Percentiles rank a stretch among this genome's conserved stretches.
These are phyloP conservation scores for Orthonychiurus folsomi DNA, from an alignment of 2,888 invertebrate species.

Conservation along the genomic window DNA sequence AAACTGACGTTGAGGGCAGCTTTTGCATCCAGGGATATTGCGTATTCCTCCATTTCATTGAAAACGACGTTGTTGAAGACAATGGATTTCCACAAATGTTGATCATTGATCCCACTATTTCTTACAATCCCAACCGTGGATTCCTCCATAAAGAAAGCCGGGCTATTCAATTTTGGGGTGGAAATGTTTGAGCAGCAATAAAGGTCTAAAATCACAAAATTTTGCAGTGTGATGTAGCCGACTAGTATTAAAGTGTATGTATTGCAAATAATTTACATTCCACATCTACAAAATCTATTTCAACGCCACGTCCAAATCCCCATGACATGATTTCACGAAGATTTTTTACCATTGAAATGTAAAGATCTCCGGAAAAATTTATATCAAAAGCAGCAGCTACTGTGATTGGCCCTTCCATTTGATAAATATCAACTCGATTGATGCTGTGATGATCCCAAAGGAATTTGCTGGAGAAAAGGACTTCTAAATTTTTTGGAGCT, in stretches of 20 bases:
- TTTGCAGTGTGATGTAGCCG: not conserved
- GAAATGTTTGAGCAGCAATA: conserved; percentile 8
- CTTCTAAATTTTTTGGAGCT: conserved; percentile 1
- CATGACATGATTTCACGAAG: not conserved
- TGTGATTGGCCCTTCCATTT: not conserved
- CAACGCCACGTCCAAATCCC: conserved; percentile 3
- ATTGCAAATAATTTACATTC: too few relatives aligned
- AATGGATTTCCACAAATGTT: not conserved
- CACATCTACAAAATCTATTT: not conserved
- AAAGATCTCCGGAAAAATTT: conserved; percentile 7
- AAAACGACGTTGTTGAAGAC: not conserved
- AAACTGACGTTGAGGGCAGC: not conserved
- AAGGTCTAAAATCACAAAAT: not conserved
- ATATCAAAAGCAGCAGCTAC: conserved; percentile 6
- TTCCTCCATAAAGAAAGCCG: conserved; percentile 7
- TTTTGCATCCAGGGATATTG: not conserved
- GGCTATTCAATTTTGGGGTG: conserved; percentile 3
- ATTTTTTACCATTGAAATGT: conserved; percentile 3
- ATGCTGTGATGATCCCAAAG: not conserved
- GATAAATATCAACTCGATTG: conserved; percentile 5
- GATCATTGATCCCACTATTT: not conserved
- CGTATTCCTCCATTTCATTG: not conserved
- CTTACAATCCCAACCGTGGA: not conserved
- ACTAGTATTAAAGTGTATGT: not conserved
- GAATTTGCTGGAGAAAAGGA: not conserved